Base-by-base conservation (phyloP, 2,797 vertebrate species). In the Sparus aurata region DNA sequence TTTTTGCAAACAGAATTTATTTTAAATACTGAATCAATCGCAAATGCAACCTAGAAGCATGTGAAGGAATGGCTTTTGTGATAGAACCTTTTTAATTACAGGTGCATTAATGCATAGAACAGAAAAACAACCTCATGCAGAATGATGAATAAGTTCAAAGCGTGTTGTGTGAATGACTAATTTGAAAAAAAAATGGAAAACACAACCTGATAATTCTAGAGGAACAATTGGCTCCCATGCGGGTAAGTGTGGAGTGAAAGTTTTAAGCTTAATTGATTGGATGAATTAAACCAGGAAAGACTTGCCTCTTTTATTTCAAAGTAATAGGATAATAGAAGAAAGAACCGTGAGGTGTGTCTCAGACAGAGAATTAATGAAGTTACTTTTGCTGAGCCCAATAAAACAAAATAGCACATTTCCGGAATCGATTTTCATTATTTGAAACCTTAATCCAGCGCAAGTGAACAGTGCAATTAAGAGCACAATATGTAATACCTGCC, bases 321-420 rank as follows among this genome's bases (percentile, higher is more conserved):
- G 57, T 43, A 1, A 66, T 13, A 16, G 25, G 38, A 68, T 71
- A 49, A 58, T 38, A 57, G 13, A 73, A 17, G 4, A 17, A 57
- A 41, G 46, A 66, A 30, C 49, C 18, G 45, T 25, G 25, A 58
- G 15, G 63, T 62, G 55, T 22, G 25, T 27, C 50, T 53, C 25
- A 55, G 15, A 65, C 7, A 20, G 20, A 75, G 34, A 66, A 45
- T 59, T 68, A 73, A 54, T 69, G 20, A 73, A 70, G 53, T 30
- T 60, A 81, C 27, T 47, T 47, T 62, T 58, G 8, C 60, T 54
- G 3, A 73, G 5, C 50, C 38, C 9, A 61, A 27, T 69, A 61
- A 80, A 84, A 23, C 23, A 58, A 63, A 81, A 69, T 12, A 23
- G 9, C 22, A 69, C 63, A 70, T 63, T 69, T 70, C 59, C 46